Evolutionary conservation across 2,797 vertebrate species (phyloP), one percentile per base, ranked within the genome.

Genomic region (Chelonia mydas): DNA sequence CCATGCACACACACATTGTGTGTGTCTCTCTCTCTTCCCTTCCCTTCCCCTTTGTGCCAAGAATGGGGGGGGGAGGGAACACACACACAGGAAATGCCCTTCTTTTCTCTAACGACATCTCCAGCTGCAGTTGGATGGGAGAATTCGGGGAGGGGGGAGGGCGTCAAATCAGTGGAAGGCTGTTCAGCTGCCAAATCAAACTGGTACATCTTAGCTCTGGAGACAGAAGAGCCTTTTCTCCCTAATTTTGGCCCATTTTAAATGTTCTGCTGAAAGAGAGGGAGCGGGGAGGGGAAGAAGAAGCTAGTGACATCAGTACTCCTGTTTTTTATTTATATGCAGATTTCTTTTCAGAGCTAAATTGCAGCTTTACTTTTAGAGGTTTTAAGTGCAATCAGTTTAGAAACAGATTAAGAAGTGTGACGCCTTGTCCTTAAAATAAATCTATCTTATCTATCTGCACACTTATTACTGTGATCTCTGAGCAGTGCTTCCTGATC

Each of bases 101-200:
- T 98, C 97, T 97, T 97, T 97, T 96, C 95, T 98, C 95, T 96
- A 96, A 98, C 94, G 97, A 97, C 95, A 92, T 98, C 97, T 97
- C 96, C 98, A 98, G 98, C 98, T 98, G 98, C 98, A 92, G 84
- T 96, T 96, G 95, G 96, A 98, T 98, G 97, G 94, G 97, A 97
- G 94, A 92, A 92, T 95, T 95, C 92, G 94, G 92, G 94, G 95
- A 94, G 95, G 96, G 96, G 83, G 95, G 93, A 97, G 96, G 98
- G 98, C 98, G 97, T 96, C 96, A 92, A 98, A 97, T 97, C 97
- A 97, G 97, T 98, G 98, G 98, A 98, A 98, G 98, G 97, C 97
- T 98, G 98, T 97, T 95, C 94, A 59, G 90, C 97, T 98, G 98
- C 98, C 98, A 98, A 98, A 97, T 98, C 96, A 97, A 98, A 98